Percentiles rank a stretch among this genome's conserved stretches.
Conservation (phyloP, 1,140 invertebrate species). For the Zophobas morio region DNA sequence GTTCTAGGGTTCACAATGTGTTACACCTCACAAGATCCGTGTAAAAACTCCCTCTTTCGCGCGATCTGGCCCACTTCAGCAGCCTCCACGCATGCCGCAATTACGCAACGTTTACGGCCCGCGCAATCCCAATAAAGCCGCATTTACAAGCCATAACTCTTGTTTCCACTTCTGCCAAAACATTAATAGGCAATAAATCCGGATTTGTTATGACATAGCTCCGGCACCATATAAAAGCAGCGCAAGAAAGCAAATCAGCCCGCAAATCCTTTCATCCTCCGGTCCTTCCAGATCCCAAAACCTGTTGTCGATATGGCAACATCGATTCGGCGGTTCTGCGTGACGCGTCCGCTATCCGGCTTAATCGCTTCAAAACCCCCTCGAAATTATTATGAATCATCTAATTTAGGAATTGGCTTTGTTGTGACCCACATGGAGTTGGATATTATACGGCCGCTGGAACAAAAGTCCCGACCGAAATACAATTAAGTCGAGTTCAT, state of each 20-base stretch:
- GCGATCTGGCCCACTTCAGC: too few relatives aligned
- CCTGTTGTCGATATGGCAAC: slow-evolving; percentile 5
- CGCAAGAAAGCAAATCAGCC: neutral
- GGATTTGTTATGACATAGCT: neutral
- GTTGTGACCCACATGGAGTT: slow-evolving; percentile 35
- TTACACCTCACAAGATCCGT: too few relatives aligned
- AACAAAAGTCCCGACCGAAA: slow-evolving; percentile 32
- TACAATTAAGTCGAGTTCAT: slow-evolving; percentile 32
- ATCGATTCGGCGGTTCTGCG: slow-evolving; percentile 29
- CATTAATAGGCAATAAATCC: slow-evolving; percentile 13
- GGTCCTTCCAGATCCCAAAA: neutral
- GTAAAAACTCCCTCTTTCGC: too few relatives aligned
- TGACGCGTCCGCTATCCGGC: slow-evolving; percentile 13
- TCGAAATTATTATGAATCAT: slow-evolving; percentile 39
- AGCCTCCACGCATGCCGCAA: neutral
- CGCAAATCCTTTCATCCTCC: neutral
- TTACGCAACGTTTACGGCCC: neutral
- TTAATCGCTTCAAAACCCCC: slow-evolving; percentile 33
- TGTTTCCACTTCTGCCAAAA: slow-evolving; percentile 14
- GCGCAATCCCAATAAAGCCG: slow-evolving; percentile 3
- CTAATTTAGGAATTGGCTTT: slow-evolving; percentile 38
- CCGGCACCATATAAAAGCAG: neutral
- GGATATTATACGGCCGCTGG: slow-evolving; percentile 11
- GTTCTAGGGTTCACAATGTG: too few relatives aligned
- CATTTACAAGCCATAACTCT: slow-evolving; percentile 10